These are phyloP conservation scores for Connochaetes taurinus DNA, from an alignment of 2,113 vertebrate genomes.

Conservation along the genomic window DNA sequence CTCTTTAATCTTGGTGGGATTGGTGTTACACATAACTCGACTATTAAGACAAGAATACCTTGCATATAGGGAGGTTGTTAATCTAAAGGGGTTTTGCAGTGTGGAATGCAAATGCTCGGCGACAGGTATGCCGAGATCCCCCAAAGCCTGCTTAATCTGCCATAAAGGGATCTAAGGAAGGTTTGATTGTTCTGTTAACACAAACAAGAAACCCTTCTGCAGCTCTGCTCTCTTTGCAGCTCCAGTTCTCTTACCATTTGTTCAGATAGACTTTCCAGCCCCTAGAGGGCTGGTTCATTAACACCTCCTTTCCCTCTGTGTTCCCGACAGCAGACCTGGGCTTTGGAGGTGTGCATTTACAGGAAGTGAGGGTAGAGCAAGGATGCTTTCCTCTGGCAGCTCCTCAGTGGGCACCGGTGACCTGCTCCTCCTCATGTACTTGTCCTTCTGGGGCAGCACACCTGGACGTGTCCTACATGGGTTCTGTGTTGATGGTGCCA, in stretches of 20 bases:
- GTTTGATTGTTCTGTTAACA: constrained; percentile 68
- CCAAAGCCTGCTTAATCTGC: constrained; percentile 68
- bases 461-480: background rate
- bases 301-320: constrained; percentile 20
- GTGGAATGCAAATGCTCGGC: constrained; percentile 59
- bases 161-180: constrained; percentile 66
- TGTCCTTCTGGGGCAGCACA: background rate
- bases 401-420: background rate
- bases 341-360: background rate
- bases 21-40: constrained; percentile 55
- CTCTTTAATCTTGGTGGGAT: constrained; percentile 70
- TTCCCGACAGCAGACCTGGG: constrained; percentile 25
- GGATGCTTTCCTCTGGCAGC: background rate
- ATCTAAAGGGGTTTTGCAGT: constrained; percentile 53
- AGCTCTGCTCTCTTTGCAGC: constrained; percentile 10
- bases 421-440: background rate
- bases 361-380: background rate
- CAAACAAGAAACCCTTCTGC: constrained; percentile 48
- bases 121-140: constrained; percentile 67
- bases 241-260: constrained; percentile 36
- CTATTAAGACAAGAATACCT: constrained; percentile 62
- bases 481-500: background rate
- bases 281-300: constrained; percentile 44
- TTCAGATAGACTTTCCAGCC: constrained; percentile 59
- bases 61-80: constrained; percentile 56